phyloP scores from a whole-genome alignment of 2,797 vertebrate species.

The Mormyrus proboscirostris region DNA sequence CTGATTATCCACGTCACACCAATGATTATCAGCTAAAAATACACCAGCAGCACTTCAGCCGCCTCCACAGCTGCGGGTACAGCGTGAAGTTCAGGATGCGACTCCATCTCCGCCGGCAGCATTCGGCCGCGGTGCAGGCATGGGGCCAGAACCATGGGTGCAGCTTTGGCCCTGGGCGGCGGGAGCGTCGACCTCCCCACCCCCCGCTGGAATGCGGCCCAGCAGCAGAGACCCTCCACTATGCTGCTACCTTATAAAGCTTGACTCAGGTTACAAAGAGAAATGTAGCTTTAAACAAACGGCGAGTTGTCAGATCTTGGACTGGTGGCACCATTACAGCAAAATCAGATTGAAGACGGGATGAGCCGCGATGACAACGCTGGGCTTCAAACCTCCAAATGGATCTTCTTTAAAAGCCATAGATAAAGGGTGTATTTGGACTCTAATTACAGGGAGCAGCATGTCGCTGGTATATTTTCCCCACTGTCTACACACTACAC shows the following conservation, averaged over 20 bases:
- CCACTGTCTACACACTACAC: background rate
- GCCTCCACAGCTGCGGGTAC: background rate
- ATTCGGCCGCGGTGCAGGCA: background rate
- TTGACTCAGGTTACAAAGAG: slow-evolving; percentile 5
- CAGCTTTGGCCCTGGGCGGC: background rate
- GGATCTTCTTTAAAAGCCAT: background rate
- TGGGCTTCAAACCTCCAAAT: background rate
- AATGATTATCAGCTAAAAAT: background rate
- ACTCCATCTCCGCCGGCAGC: background rate
- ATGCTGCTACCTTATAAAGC: slow-evolving; percentile 22
- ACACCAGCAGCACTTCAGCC: background rate
- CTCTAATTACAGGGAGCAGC: background rate
- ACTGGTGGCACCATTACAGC: background rate
- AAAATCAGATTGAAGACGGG: background rate
- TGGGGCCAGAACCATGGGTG: background rate
- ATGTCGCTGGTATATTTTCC: background rate
- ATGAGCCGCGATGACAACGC: background rate
- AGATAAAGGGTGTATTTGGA: slow-evolving; percentile 1
- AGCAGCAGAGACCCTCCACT: background rate
- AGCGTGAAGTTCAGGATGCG: too few relatives aligned
- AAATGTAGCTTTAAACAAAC: slow-evolving; percentile 22
- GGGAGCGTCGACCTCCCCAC: background rate
- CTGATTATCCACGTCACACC: background rate
- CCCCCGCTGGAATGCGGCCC: background rate
- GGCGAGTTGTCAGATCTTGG: slow-evolving; percentile 6